Evolutionary conservation across 1,140 invertebrate species (phyloP), one percentile per base, ranked within the genome.

Genomic region (Sminthurides bifidus): DNA sequence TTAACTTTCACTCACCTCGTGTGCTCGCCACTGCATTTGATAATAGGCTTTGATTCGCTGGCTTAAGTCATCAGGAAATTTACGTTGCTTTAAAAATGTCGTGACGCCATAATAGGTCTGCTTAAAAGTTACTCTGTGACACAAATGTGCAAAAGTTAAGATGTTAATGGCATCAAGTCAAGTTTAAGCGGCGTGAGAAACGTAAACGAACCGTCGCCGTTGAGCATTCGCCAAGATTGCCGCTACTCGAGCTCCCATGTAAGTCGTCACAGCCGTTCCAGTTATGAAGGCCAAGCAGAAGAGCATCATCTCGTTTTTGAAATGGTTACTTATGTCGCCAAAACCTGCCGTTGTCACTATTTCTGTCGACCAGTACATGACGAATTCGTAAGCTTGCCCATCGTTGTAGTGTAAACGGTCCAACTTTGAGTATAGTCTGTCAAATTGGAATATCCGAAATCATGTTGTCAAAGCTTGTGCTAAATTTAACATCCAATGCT

Each of bases 171-270:
- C n/a, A n/a, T n/a, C n/a, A n/a, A n/a, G n/a, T n/a, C n/a, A n/a
- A n/a, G n/a, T n/a, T n/a, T n/a, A n/a, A n/a, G n/a, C n/a, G n/a
- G n/a, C n/a, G n/a, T n/a, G n/a, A n/a, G n/a, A n/a, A n/a, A n/a
- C n/a, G n/a, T n/a, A n/a, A n/a, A n/a, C 2, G 14, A 40, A 59
- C 61, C 61, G 15, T 17, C 54, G 35, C 5, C 59, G 27, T 33
- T 60, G 52, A 1, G 23, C 24, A 41, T 64, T 64, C 14, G 54
- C 62, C 19, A 64, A 40, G 3, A 64, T 52, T 0, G 62, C 52
- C 5, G 59, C 52, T 26, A 60, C 37, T 49, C 57, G 60, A 12
- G 59, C 56, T 0, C 43, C 27, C 23, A 64, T 40, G 43, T 52
- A 56, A 14, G 52, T 24, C 1, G 52, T 3, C 1, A 56, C 29